Base-by-base conservation (phyloP, 2,113 vertebrate species). In the Dipodomys spectabilis region DNA sequence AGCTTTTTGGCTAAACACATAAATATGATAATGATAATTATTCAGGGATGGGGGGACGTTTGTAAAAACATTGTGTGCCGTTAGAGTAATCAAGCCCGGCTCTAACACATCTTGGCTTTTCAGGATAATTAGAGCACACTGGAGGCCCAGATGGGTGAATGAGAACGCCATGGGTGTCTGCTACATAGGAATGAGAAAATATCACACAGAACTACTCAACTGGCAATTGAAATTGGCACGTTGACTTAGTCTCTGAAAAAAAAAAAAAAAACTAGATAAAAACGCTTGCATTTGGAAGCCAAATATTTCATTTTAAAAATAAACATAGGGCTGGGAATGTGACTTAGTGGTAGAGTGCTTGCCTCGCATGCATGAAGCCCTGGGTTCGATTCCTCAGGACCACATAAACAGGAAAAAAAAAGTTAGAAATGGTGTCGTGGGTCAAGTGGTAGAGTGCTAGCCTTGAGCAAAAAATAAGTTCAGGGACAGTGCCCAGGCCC, bases 11-110 rank as follows among this genome's bases (percentile, higher is more conserved):
- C 95, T 95, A 96, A 96, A 96, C 96, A 96, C 91, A 85, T 94
- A 92, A 94, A 97, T 96, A 97, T 94, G 91, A 95, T 97, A 96
- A 97, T 96, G 96, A 93, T 87, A 91, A 96, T 96, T 96, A 94
- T 95, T 94, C 93, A 74, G 84, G 86, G 96, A 94, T 94, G 28
- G 1, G 25, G 1, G 90, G 84, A 94, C 73, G 67, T 94, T 94
- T 91, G 82, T 89, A 39, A 93, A 96, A 96, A 94, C 92, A 85
- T 62, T 85, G 83, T 91, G 93, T 57, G 91, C 80, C 94, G 94
- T 97, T 94, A 97, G 94, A 94, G 95, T 95, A 96, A 97, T 94
- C 95, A 96, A 96, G 91, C 95, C 95, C 74, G 13, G 91, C 64
- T 90, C 85, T 90, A 95, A 95, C 94, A 93, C 94, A 88, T 96